Evolutionary conservation across 2,797 vertebrate genomes (phyloP), one percentile per base, ranked within the genome.

Genomic region (Holocentrus rufus): DNA sequence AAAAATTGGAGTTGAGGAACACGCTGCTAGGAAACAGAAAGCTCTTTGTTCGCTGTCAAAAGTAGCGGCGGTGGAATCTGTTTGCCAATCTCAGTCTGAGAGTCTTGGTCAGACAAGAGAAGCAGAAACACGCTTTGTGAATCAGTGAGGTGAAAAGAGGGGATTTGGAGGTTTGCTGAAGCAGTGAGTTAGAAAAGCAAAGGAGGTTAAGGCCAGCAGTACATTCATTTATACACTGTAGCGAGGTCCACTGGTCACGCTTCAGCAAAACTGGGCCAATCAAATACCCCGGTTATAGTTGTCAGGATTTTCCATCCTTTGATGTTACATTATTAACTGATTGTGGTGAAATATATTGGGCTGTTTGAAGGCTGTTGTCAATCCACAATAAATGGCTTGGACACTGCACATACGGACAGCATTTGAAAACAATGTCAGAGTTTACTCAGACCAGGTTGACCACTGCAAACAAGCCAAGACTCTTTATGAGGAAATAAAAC

Each of bases 221-320:
- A 30, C 60, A 18, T 72, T 56, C 42, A 46, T 69, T 36, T 54
- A 79, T 39, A 63, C 10, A 47, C 36, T 22, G 50, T 30, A 30
- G 65, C 50, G 50, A 62, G 11, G 72, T 52, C 34, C 30, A 61
- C 63, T 69, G 59, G 58, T 2, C 25, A 27, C 25, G 25, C n/a
- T 56, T 64, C 30, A 54, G 31, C 10, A 23, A 74, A 90, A 83
- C 46, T 82, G 69, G 84, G 70, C 84, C 81, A 83, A 1, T 42
- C 18, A 78, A 39, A 77, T 20, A 62, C 1, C 57, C 25, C 53
- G 25, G 49, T 50, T 49, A 42, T 13, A 42, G 39, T 14, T 42
- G 14, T 42, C 22, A 49, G 25, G 36, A 46, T 46, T 52, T 22
- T 27, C 7, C 15, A 14, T 44, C 42, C 56, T 42, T 42, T 0